A percentile compares a stretch with the other conserved stretches of the same genome.
These are phyloP conservation scores for Coendou prehensilis DNA, from an alignment of 2,797 vertebrate species.

Conservation along the genomic window DNA sequence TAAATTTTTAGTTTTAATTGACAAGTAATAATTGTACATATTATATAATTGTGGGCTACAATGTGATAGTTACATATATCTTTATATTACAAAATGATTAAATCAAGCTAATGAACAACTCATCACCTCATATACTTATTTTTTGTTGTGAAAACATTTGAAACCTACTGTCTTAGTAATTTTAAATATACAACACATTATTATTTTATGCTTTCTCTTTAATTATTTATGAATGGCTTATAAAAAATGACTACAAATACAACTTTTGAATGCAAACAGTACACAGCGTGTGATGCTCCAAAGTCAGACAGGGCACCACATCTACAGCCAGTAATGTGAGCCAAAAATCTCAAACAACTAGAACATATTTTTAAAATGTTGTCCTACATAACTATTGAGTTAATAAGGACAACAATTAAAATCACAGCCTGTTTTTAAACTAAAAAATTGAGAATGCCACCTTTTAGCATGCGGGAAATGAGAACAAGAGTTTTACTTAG, in stretches of 20 bases:
- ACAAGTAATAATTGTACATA: neutral
- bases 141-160: neutral
- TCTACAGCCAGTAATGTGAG: neutral
- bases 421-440: slow-evolving; percentile 39
- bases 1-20: slow-evolving; percentile 27
- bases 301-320: neutral
- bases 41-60: neutral
- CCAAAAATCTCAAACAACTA: slow-evolving; percentile 14
- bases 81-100: neutral
- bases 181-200: neutral
- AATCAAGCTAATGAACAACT: neutral
- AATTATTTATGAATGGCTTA: neutral
- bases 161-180: neutral
- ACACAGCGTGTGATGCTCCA: neutral
- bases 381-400: slow-evolving; percentile 32
- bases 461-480: slow-evolving; percentile 22
- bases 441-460: neutral
- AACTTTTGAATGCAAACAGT: slow-evolving; percentile 42
- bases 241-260: neutral
- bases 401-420: slow-evolving; percentile 45
- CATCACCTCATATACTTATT: neutral
- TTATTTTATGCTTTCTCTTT: slow-evolving; percentile 30
- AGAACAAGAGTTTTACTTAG: neutral
- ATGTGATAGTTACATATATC: neutral
- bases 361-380: neutral